Base-by-base conservation (phyloP, 2,888 invertebrate genomes). In the Thereva unica region DNA sequence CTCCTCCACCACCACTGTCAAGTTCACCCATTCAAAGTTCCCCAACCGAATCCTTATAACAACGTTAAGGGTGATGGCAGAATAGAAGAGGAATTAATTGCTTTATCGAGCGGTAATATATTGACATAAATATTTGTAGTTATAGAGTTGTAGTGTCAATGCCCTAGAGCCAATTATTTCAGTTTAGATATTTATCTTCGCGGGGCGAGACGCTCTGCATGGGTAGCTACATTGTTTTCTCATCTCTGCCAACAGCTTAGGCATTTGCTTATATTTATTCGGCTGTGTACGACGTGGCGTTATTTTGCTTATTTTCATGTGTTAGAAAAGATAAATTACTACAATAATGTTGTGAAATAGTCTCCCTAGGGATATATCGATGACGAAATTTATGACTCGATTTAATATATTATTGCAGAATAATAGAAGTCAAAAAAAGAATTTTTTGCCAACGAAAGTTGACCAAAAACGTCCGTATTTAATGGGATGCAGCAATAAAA, bases 351-450 rank as follows among this genome's bases (percentile, higher is more conserved):
- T 63, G 52, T 42, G 42, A 63, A 40, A 63, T 63, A 63, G 63
- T 42, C 42, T 52, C 52, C 52, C 50, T 52, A 52, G 63, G 63
- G 63, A 49, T 42, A 41, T 63, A 63, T 63, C 63, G 34, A 63
- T 63, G 52, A 52, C 52, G 42, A 63, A 52, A 63, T 63, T 63
- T 63, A 63, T 63, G 63, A 63, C 38, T 52, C 63, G 41, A 52
- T 63, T 63, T 63, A 63, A 63, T 63, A 42, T 50, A 56, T 53
- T 53, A 53, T 56, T 34, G 9, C 44, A 56, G 56, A 56, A 56
- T 44, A 56, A 59, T 49, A 59, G 59, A 35, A 47, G 56, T 44
- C 56, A 56, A 56, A 56, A 56, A 56, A 44, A 56, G 44, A 44
- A 56, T 23, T 23, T 23, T 23, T 23, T 23, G 23, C 23, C 1